These are phyloP conservation scores for Stictocephala bisonia DNA, from an alignment of 2,888 invertebrate genomes.

Conservation along the genomic window DNA sequence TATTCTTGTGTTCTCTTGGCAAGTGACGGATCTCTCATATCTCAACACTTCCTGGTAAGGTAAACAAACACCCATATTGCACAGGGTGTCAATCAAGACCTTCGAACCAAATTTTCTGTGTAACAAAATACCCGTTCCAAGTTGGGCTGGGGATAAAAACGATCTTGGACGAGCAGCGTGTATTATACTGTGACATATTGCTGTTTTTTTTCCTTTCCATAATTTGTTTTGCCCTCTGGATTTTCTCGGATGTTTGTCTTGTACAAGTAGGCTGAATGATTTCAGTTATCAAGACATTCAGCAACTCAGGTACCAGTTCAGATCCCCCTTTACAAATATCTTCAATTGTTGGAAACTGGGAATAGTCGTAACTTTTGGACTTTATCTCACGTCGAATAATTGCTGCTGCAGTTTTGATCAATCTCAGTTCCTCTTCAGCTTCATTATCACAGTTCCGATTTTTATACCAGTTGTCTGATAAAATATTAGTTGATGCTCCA, in stretches of 20 bases:
- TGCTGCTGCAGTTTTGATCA: too few relatives aligned
- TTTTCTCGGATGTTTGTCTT: neutral
- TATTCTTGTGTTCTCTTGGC: neutral
- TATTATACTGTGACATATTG: neutral
- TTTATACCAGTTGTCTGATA: too few relatives aligned
- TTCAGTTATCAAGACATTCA: conserved; percentile 6
- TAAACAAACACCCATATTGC: neutral
- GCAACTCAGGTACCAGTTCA: neutral
- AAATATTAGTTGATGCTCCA: too few relatives aligned
- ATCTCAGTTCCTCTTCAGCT: too few relatives aligned
- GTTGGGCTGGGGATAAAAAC: conserved; percentile 16
- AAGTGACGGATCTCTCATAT: conserved; percentile 11
- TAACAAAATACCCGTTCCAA: neutral
- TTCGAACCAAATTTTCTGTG: conserved; percentile 11
- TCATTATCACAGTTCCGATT: too few relatives aligned
- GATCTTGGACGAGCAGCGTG: conserved; percentile 11
- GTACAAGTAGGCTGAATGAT: conserved; percentile 9
- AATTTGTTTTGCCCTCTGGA: neutral
- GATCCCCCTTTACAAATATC: conserved; percentile 11
- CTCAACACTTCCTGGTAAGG: neutral
- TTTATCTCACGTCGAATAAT: conserved; percentile 26
- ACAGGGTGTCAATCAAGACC: neutral
- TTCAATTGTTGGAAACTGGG: conserved; percentile 19
- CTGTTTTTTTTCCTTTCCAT: neutral
- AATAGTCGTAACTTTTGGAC: conserved; percentile 4